Conservation (phyloP, 2,113 vertebrate genomes). For the Anser cygnoides region DNA sequence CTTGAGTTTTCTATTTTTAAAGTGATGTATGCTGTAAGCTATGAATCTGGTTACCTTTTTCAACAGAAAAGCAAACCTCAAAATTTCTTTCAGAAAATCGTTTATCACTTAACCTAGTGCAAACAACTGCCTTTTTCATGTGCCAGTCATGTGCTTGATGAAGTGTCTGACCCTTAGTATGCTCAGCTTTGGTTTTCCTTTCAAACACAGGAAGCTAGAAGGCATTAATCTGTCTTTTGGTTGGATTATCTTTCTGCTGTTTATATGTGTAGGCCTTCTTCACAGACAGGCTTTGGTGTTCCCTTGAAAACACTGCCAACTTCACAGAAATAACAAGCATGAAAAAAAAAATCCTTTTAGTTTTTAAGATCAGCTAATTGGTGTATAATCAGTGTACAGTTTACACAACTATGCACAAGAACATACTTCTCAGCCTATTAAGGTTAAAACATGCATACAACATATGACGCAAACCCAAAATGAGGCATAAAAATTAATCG, state of each 20-base stretch:
- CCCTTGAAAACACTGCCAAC: constrained; percentile 15
- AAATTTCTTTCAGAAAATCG: not conserved
- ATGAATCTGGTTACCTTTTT: not conserved
- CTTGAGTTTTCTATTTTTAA: not conserved
- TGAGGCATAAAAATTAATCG: constrained; percentile 6
- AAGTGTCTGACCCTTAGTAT: not conserved
- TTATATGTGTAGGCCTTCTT: not conserved
- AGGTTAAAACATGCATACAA: constrained; percentile 33
- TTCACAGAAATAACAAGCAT: constrained; percentile 15
- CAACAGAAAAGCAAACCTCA: not conserved
- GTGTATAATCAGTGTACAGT: constrained; percentile 14
- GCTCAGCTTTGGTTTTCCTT: not conserved
- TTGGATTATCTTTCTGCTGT: constrained; percentile 15
- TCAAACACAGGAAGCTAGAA: not conserved
- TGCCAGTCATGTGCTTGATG: not conserved
- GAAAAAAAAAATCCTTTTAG: not conserved
- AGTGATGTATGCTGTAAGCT: not conserved
- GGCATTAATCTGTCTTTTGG: not conserved
- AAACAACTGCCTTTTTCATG: not conserved
- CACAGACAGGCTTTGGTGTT: constrained; percentile 12
- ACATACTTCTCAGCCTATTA: constrained; percentile 38
- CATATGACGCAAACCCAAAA: constrained; percentile 18
- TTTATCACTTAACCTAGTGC: not conserved
- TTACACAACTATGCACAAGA: constrained; percentile 24
- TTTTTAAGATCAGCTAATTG: constrained; percentile 41